Conservation (phyloP, 1,140 invertebrate species). For the Berghia stephanieae region DNA sequence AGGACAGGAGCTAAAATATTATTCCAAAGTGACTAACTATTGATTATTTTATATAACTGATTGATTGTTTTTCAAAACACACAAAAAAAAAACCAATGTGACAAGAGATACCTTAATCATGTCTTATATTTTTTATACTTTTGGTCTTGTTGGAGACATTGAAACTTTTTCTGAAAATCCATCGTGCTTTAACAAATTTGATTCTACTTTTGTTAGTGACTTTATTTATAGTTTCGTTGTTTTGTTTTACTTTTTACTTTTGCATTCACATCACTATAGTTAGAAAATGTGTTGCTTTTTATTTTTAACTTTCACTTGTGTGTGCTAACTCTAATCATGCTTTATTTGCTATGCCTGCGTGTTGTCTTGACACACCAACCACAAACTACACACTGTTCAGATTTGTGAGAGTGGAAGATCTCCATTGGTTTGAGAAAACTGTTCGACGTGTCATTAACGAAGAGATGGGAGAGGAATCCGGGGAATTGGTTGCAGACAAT, state of each 20-base stretch:
- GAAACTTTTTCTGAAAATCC: too few species aligned
- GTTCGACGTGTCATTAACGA: conserved; percentile 57
- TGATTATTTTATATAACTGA: too few species aligned
- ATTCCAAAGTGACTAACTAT: too few species aligned
- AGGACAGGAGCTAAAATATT: too few species aligned
- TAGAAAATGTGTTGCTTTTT: too few species aligned
- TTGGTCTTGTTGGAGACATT: too few species aligned
- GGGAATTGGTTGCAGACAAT: conserved; percentile 46
- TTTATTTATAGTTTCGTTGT: not conserved
- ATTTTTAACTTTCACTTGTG: too few species aligned
- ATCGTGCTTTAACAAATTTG: not conserved
- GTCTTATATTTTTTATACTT: too few species aligned
- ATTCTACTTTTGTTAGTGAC: not conserved
- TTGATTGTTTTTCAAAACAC: too few species aligned
- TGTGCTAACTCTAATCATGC: not conserved
- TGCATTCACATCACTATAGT: too few species aligned
- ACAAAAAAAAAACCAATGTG: too few species aligned
- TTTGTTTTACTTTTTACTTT: not conserved
- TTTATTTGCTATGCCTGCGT: not conserved
- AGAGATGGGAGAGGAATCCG: conserved; percentile 59
- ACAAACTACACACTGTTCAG: conserved; percentile 40
- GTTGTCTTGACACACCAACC: not conserved
- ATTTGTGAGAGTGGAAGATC: conserved; percentile 63
- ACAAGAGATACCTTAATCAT: too few species aligned
- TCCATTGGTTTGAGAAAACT: conserved; percentile 65